These are phyloP conservation scores for Dipodomys ordii DNA, from an alignment of 2,113 vertebrate species.

Conservation along the genomic window DNA sequence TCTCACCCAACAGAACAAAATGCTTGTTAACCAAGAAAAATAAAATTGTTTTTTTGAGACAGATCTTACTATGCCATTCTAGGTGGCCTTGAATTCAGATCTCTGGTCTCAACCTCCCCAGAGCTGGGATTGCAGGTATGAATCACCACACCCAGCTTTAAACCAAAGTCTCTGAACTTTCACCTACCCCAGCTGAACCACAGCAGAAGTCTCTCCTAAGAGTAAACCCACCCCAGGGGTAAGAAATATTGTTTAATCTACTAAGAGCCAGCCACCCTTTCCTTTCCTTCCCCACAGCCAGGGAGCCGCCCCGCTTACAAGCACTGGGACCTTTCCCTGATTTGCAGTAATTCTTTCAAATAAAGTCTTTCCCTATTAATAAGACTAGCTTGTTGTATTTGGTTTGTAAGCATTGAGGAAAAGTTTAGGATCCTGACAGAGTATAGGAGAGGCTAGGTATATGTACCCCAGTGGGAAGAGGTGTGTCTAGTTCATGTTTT, in stretches of 20 bases:
- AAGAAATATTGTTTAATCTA: neutral
- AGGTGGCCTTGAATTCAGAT: too few species aligned
- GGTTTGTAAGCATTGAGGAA: neutral
- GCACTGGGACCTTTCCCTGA: neutral
- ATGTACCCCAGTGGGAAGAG: neutral
- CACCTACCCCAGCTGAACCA: neutral
- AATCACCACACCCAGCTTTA: neutral
- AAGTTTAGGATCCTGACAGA: neutral
- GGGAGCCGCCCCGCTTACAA: neutral
- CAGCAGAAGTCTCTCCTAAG: neutral
- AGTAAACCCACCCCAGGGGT: neutral
- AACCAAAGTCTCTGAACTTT: neutral
- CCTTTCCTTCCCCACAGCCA: neutral
- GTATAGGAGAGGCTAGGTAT: neutral
- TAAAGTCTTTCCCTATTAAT: slow-evolving; percentile 16
- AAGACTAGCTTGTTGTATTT: neutral
- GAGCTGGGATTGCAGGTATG: too few species aligned
- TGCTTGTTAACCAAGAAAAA: neutral
- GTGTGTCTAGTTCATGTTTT: too few species aligned
- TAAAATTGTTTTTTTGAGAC: neutral
- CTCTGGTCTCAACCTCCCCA: too few species aligned
- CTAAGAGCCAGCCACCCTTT: neutral
- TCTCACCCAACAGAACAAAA: neutral
- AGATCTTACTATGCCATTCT: too few species aligned
- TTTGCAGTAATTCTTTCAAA: slow-evolving; percentile 8